Conservation (phyloP, 2,888 invertebrate genomes). For the Pseudococcus longispinus region DNA sequence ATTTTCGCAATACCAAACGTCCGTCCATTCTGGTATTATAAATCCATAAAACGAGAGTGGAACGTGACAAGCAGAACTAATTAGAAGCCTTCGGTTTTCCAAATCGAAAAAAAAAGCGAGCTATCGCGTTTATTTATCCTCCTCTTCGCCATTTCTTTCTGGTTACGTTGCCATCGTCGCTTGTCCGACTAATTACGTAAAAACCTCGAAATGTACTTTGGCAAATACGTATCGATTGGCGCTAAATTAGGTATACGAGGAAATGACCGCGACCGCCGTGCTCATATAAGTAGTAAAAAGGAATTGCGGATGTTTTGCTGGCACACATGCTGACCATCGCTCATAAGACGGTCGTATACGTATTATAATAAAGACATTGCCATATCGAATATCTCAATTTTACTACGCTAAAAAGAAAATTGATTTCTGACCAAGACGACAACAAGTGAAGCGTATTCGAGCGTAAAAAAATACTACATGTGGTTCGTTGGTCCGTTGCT, state of each 20-base stretch:
- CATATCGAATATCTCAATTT: background rate
- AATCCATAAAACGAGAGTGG: conserved; percentile 10
- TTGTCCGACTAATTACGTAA: background rate
- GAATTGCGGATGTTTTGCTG: conserved; percentile 9
- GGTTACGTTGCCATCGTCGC: background rate
- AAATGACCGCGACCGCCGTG: background rate
- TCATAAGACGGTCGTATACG: background rate
- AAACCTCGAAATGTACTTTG: conserved; percentile 34
- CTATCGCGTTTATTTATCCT: background rate
- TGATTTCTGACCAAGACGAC: background rate
- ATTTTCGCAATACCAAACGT: background rate
- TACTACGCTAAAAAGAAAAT: background rate
- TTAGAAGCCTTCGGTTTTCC: conserved; percentile 25
- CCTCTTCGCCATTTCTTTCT: background rate
- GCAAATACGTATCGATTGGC: conserved; percentile 9
- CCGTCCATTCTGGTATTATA: background rate
- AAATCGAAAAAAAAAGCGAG: background rate
- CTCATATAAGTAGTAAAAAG: background rate
- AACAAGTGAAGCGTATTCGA: background rate
- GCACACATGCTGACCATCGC: background rate
- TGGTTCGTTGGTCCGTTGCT: background rate
- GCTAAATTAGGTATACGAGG: conserved; percentile 40
- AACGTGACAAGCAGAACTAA: conserved; percentile 17
- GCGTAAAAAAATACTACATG: background rate
- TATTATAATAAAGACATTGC: background rate